phyloP scores from a whole-genome alignment of 2,113 vertebrate species.

The Cricetomys ansorgei region DNA sequence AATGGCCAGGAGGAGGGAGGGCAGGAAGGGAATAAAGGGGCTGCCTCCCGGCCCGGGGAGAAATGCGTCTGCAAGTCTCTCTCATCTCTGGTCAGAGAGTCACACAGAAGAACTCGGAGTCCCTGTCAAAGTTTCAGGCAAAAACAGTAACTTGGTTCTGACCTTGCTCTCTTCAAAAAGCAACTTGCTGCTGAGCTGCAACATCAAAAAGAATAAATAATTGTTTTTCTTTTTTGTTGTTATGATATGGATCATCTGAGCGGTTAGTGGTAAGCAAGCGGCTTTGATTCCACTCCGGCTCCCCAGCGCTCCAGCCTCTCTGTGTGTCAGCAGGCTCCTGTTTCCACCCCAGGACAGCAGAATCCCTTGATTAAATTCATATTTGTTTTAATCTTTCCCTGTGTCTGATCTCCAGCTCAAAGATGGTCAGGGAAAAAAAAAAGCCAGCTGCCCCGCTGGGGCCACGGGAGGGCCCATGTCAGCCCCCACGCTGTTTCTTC shows the following conservation, averaged over 20 bases:
- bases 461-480: slow-evolving; percentile 88
- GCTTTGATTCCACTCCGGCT: slow-evolving; percentile 97
- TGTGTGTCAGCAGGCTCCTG: slow-evolving; percentile 92
- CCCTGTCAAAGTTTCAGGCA: slow-evolving; percentile 87
- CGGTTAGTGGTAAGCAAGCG: slow-evolving; percentile 96
- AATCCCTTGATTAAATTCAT: slow-evolving; percentile 98
- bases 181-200: slow-evolving; percentile 90
- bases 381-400: slow-evolving; percentile 98
- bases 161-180: slow-evolving; percentile 90
- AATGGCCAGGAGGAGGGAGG: neutral
- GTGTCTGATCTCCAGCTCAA: slow-evolving; percentile 91
- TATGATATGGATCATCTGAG: slow-evolving; percentile 97
- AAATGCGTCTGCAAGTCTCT: slow-evolving; percentile 74
- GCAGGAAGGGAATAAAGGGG: slow-evolving; percentile 19
- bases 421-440: slow-evolving; percentile 90
- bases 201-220: slow-evolving; percentile 99
- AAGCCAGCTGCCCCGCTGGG: slow-evolving; percentile 88
- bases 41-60: slow-evolving; percentile 67
- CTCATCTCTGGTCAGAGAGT: slow-evolving; percentile 84
- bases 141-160: slow-evolving; percentile 91
- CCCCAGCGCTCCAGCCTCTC: slow-evolving; percentile 95
- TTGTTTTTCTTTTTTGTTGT: slow-evolving; percentile 99
- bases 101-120: slow-evolving; percentile 85
- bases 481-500: slow-evolving; percentile 86
- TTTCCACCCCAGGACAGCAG: slow-evolving; percentile 91